Evolutionary conservation across 1,140 invertebrate genomes (phyloP).

Genomic region (Dysdera silvatica): DNA sequence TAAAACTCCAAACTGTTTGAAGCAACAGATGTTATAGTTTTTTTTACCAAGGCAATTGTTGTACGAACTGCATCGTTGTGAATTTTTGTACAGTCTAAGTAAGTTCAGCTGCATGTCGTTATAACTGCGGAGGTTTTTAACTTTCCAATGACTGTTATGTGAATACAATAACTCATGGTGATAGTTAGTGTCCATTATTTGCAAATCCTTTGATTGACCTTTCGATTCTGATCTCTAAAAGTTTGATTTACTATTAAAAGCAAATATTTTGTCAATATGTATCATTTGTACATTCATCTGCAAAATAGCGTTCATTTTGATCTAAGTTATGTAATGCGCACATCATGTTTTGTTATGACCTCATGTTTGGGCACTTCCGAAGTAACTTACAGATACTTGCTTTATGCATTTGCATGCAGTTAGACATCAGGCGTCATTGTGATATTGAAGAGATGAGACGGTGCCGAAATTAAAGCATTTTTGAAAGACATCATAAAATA

Average conservation of each 20-base stretch:
- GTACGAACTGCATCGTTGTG: neutral
- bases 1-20: neutral
- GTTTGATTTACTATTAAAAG: conserved; percentile 17
- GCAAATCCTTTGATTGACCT: conserved; percentile 10
- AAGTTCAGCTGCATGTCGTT: conserved; percentile 2
- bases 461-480: neutral
- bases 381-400: conserved; percentile 2
- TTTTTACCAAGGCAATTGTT: conserved; percentile 10
- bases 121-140: neutral
- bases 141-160: conserved; percentile 11
- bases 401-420: conserved; percentile 2
- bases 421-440: conserved; percentile 10
- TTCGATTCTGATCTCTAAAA: conserved; percentile 20
- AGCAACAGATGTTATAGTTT: neutral
- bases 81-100: conserved; percentile 18
- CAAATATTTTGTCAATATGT: conserved; percentile 9
- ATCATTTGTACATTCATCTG: conserved; percentile 27
- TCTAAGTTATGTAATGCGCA: conserved; percentile 24
- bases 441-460: conserved; percentile 11
- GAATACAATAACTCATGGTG: neutral
- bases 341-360: conserved; percentile 29
- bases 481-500: too few relatives aligned
- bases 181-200: conserved; percentile 8
- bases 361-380: too few relatives aligned
- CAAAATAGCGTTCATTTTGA: too few relatives aligned